Percentiles rank a stretch among this genome's conserved stretches.
Evolutionary conservation across 2,888 invertebrate species (phyloP).

Genomic region (Apomyelois bistriatella): DNA sequence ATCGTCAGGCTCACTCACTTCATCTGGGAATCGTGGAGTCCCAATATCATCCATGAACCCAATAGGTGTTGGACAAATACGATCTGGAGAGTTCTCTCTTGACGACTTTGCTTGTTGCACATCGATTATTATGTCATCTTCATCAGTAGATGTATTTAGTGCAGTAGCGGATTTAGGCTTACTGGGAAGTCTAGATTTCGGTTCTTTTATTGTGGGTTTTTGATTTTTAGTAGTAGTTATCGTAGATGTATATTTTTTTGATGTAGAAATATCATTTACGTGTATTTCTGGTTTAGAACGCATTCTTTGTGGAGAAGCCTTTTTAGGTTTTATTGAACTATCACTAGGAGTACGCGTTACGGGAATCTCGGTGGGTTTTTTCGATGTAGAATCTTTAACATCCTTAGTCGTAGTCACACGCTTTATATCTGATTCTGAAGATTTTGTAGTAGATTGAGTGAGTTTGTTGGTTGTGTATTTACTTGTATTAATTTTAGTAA

Average conservation of each 20-base stretch:
- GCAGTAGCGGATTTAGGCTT: constrained; percentile 75
- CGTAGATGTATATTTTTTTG: constrained; percentile 36
- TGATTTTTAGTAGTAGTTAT: constrained; percentile 33
- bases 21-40: constrained; percentile 86
- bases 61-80: constrained; percentile 84
- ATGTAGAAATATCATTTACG: constrained; percentile 54
- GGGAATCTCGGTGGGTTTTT: constrained; percentile 61
- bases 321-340: constrained; percentile 72
- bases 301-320: constrained; percentile 61
- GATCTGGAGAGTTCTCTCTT: constrained; percentile 86
- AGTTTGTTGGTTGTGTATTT: constrained; percentile 41
- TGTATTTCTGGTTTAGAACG: constrained; percentile 75
- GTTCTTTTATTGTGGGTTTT: constrained; percentile 46
- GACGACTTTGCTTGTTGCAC: constrained; percentile 87
- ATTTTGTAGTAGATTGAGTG: constrained; percentile 31
- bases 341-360: constrained; percentile 80
- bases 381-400: constrained; percentile 48
- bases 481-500: constrained; percentile 35
- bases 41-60: constrained; percentile 79
- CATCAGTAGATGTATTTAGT: constrained; percentile 73
- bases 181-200: constrained; percentile 50
- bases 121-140: constrained; percentile 83
- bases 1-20: constrained; percentile 87
- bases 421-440: constrained; percentile 50
- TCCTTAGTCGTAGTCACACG: constrained; percentile 54